phyloP scores from a whole-genome alignment of 2,888 invertebrate species.

The Podabrus alpinus region DNA sequence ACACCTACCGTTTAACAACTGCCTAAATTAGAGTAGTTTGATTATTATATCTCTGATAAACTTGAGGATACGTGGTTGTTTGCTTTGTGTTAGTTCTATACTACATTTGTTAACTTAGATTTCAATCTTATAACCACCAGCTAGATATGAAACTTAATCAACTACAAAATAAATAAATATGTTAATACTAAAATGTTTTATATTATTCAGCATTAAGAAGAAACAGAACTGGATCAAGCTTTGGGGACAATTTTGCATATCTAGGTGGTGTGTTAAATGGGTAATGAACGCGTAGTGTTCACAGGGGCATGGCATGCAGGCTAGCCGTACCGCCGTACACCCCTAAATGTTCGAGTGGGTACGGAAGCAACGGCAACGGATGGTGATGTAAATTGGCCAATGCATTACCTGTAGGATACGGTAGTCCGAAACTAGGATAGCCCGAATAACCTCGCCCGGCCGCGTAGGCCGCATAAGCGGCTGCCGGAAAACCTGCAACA shows the following conservation, averaged over 20 bases:
- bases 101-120: slow-evolving; percentile 26
- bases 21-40: slow-evolving; percentile 22
- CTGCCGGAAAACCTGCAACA: slow-evolving; percentile 87
- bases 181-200: neutral
- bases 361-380: slow-evolving; percentile 64
- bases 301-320: slow-evolving; percentile 80
- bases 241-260: slow-evolving; percentile 14
- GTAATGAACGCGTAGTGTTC: slow-evolving; percentile 58
- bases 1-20: slow-evolving; percentile 48
- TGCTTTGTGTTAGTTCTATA: slow-evolving; percentile 28
- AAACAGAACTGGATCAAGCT: neutral
- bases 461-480: slow-evolving; percentile 94
- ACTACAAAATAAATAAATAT: neutral
- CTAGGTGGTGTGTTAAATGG: slow-evolving; percentile 32
- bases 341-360: slow-evolving; percentile 65
- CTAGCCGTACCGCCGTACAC: slow-evolving; percentile 63
- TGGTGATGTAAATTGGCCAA: slow-evolving; percentile 80
- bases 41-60: slow-evolving; percentile 25
- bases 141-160: slow-evolving; percentile 19
- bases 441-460: slow-evolving; percentile 96
- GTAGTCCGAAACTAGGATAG: slow-evolving; percentile 97
- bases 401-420: slow-evolving; percentile 95
- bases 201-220: neutral
- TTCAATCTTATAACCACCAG: slow-evolving; percentile 17
- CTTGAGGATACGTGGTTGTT: slow-evolving; percentile 26